Conservation (phyloP, 1,140 invertebrate genomes). For the Brachystomella parvula region DNA sequence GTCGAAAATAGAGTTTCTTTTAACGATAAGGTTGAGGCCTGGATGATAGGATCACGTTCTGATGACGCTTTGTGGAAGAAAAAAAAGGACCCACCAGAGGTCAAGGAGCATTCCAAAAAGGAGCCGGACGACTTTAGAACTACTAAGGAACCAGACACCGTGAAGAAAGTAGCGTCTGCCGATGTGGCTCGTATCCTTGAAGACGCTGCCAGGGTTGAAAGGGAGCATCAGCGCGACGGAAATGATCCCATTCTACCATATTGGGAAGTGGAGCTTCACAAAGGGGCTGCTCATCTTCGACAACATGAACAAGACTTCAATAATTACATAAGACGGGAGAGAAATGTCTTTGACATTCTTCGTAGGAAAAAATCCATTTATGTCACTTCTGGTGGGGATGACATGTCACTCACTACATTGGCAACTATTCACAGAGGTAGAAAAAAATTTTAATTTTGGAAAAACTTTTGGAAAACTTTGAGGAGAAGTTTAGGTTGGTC, state of each 20-base stretch:
- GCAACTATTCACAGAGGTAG: too few species aligned
- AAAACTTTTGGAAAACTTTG: too few species aligned
- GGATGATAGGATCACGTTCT: too few species aligned
- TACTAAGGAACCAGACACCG: not conserved
- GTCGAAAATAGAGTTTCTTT: too few species aligned
- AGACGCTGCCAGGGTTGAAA: not conserved
- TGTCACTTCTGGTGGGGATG: not conserved
- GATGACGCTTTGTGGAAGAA: too few species aligned
- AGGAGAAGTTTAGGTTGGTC: not conserved
- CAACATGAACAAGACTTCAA: not conserved
- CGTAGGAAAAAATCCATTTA: not conserved
- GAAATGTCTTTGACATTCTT: not conserved
- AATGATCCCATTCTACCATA: not conserved
- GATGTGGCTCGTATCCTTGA: not conserved
- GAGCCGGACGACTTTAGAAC: not conserved
- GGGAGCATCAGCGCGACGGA: not conserved
- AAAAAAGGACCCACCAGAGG: too few species aligned
- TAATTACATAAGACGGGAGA: not conserved
- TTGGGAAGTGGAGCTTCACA: not conserved
- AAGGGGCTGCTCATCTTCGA: not conserved
- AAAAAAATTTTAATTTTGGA: too few species aligned
- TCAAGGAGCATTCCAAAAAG: not conserved
- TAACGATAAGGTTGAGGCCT: too few species aligned
- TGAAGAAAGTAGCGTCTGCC: too few species aligned
- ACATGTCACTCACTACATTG: not conserved